phyloP scores from a whole-genome alignment of 2,888 invertebrate genomes.

The Himalopsyche tibetana region DNA sequence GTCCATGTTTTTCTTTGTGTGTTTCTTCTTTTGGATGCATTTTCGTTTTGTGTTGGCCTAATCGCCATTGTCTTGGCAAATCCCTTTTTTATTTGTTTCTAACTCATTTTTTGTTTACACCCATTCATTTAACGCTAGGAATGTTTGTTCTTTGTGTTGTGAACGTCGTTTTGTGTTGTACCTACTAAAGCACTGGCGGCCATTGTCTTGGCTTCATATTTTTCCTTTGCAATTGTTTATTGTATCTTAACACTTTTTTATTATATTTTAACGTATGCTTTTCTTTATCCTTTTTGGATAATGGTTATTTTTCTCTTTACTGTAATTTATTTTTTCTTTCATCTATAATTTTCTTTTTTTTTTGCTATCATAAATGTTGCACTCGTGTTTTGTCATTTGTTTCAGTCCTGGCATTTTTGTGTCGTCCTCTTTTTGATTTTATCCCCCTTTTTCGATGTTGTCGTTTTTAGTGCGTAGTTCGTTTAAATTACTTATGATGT shows the following conservation, averaged over 20 bases:
- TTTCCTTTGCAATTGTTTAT: slow-evolving; percentile 1
- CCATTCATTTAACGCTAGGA: not conserved
- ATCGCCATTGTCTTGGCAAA: not conserved
- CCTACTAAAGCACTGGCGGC: not conserved
- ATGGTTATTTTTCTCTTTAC: no score
- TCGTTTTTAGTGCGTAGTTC: not conserved
- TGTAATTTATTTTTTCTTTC: no score
- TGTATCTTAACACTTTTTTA: not conserved
- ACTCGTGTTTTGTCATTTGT: no score
- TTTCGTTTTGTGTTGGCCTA: slow-evolving; percentile 33
- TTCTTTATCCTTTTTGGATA: not conserved
- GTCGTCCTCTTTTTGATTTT: not conserved
- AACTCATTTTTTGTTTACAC: not conserved
- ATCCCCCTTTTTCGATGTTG: not conserved
- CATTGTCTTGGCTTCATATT: not conserved
- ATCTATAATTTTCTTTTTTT: no score
- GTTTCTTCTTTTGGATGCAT: not conserved
- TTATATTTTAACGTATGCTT: not conserved
- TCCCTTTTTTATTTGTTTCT: not conserved
- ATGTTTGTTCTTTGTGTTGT: slow-evolving; percentile 20
- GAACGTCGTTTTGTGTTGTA: not conserved
- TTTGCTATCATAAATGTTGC: no score
- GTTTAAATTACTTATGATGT: no score
- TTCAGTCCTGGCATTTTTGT: not conserved
- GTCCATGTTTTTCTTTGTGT: not conserved